Evolutionary conservation across 2,797 vertebrate genomes (phyloP).

Genomic region (Todus mexicanus): DNA sequence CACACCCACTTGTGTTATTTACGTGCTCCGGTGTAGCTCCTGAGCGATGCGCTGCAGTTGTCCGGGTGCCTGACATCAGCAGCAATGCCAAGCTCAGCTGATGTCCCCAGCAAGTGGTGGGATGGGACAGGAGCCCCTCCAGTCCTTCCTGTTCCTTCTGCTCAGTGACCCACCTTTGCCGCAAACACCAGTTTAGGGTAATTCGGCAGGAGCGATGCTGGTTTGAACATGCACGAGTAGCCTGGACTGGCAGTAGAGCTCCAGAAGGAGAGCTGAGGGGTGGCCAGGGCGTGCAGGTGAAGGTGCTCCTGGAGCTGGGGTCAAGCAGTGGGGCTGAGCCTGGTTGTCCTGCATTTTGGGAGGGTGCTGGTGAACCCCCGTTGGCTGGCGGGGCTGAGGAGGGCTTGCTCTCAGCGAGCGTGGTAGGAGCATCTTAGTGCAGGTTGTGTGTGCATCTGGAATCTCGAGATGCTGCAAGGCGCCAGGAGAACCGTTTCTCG

Average conservation of each 20-base stretch:
- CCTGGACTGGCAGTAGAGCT: background rate
- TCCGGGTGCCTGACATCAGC: background rate
- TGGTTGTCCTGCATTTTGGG: background rate
- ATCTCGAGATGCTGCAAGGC: background rate
- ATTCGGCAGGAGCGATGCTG: background rate
- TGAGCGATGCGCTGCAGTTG: background rate
- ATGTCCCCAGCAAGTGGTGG: background rate
- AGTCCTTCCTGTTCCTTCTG: background rate
- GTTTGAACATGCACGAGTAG: background rate
- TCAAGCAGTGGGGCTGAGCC: background rate
- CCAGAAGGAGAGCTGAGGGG: background rate
- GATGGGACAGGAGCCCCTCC: background rate
- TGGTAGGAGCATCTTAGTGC: background rate
- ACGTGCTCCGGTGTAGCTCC: background rate
- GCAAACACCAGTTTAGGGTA: background rate
- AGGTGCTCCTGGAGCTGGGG: background rate
- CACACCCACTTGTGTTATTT: background rate
- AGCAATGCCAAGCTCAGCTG: background rate
- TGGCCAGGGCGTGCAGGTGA: background rate
- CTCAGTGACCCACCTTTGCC: too few relatives aligned
- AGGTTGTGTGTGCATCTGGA: background rate
- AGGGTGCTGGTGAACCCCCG: rapidly evolving
- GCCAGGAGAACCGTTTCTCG: background rate
- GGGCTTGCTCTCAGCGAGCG: rapidly evolving
- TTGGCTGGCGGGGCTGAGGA: rapidly evolving